Evolutionary conservation across 2,888 invertebrate species (phyloP).

Genomic region (Acanthosepion pharaonis): DNA sequence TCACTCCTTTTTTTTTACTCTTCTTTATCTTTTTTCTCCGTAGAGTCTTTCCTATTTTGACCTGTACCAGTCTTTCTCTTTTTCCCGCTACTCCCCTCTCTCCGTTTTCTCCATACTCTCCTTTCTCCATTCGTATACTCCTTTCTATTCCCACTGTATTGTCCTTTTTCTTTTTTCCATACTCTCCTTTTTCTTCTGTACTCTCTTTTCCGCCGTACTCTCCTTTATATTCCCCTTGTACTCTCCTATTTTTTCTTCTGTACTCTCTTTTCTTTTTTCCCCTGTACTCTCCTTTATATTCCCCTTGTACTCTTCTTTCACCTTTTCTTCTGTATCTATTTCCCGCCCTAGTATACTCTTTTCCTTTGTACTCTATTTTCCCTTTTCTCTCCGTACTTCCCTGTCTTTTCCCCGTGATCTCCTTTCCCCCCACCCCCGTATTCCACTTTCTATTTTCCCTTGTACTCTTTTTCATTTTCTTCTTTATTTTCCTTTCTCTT

Average conservation of each 20-base stretch:
- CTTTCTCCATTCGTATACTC: too few relatives aligned
- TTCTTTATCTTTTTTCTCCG: background rate
- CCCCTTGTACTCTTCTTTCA: background rate
- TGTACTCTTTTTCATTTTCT: too few relatives aligned
- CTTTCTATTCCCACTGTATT: too few relatives aligned
- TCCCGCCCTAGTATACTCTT: too few relatives aligned
- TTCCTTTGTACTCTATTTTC: too few relatives aligned
- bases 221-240: background rate
- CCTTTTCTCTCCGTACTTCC: too few relatives aligned
- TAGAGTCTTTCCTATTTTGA: background rate
- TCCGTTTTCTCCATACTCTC: too few relatives aligned
- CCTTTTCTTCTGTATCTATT: background rate
- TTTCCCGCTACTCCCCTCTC: too few relatives aligned
- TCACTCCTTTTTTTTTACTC: too few relatives aligned
- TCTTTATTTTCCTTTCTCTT: background rate
- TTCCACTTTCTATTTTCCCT: background rate
- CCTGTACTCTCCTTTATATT: background rate
- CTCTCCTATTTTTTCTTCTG: background rate
- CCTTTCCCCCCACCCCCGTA: background rate
- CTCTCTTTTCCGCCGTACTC: too few relatives aligned
- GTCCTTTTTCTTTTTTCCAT: background rate
- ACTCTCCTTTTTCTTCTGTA: background rate
- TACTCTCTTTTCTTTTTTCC: too few relatives aligned
- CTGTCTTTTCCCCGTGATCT: too few relatives aligned
- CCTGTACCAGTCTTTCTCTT: background rate